These are phyloP conservation scores for Xiphias gladius DNA, from an alignment of 2,113 vertebrate species.

Conservation along the genomic window DNA sequence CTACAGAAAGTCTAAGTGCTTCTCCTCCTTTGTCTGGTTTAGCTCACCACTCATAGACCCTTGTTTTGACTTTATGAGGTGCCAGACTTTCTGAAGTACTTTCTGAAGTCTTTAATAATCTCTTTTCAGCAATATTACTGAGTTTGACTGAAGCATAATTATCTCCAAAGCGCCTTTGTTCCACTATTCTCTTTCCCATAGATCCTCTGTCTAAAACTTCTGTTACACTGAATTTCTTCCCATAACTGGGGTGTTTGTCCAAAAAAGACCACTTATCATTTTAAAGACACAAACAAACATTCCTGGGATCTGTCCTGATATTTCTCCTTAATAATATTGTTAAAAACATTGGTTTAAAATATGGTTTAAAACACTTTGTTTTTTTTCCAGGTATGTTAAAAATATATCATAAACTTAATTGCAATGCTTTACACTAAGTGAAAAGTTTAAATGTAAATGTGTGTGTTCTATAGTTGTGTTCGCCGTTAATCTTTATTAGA, in stretches of 20 bases:
- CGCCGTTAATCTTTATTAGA: background rate
- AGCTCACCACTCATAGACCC: background rate
- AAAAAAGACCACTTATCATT: background rate
- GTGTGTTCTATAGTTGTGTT: background rate
- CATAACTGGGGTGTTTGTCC: background rate
- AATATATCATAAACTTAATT: too few relatives aligned
- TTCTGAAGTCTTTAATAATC: background rate
- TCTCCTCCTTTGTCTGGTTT: background rate
- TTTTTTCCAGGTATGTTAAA: background rate
- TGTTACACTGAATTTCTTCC: background rate
- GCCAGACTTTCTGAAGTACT: background rate
- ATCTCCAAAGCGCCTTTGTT: background rate
- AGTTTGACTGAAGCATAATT: background rate
- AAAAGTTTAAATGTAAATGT: background rate
- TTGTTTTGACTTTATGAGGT: conserved; percentile 2
- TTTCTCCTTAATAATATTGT: too few relatives aligned
- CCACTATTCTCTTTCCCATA: background rate
- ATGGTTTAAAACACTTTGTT: background rate
- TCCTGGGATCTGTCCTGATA: background rate
- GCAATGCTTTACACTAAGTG: background rate
- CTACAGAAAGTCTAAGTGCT: background rate
- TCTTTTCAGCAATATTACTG: background rate
- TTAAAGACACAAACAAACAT: conserved; percentile 5
- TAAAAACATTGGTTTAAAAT: too few relatives aligned
- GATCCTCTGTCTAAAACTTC: background rate